A percentile compares a stretch with the other conserved stretches of the same genome.
These are phyloP conservation scores for Percopsis omiscomaycus DNA, from an alignment of 2,797 vertebrate species.

Conservation along the genomic window DNA sequence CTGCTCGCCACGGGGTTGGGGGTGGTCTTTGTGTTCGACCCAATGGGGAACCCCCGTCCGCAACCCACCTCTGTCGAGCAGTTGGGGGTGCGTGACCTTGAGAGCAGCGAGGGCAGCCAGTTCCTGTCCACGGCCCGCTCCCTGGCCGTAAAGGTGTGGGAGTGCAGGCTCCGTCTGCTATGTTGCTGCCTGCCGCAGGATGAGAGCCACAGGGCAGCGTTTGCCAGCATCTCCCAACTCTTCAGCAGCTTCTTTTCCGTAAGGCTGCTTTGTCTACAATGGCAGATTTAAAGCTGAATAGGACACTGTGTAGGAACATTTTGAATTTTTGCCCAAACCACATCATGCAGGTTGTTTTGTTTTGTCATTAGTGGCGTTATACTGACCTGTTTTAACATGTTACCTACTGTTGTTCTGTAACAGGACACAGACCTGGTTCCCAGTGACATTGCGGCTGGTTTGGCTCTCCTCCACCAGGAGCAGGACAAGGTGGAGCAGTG, in stretches of 20 bases:
- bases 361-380: background rate
- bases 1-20: slow-evolving; percentile 84
- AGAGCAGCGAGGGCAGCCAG: slow-evolving; percentile 85
- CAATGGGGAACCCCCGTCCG: slow-evolving; percentile 80
- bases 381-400: background rate
- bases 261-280: slow-evolving; percentile 26
- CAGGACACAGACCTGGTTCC: slow-evolving; percentile 97
- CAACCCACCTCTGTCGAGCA: slow-evolving; percentile 38
- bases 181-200: slow-evolving; percentile 92
- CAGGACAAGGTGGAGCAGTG: slow-evolving; percentile 86
- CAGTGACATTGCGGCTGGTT: slow-evolving; percentile 93
- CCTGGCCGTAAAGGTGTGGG: slow-evolving; percentile 89
- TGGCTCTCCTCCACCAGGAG: slow-evolving; percentile 93
- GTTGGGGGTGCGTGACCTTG: slow-evolving; percentile 71
- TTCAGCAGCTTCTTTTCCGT: slow-evolving; percentile 91
- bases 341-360: background rate
- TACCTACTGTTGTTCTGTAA: background rate
- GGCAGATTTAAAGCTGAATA: no score
- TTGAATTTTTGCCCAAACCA: no score
- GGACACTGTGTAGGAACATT: no score
- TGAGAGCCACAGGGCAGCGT: slow-evolving; percentile 87
- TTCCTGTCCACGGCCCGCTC: slow-evolving; percentile 85
- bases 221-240: slow-evolving; percentile 89
- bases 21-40: slow-evolving; percentile 91
- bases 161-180: slow-evolving; percentile 85